Evolutionary conservation across 2,113 vertebrate genomes (phyloP).

Genomic region (Eonycteris spelaea): DNA sequence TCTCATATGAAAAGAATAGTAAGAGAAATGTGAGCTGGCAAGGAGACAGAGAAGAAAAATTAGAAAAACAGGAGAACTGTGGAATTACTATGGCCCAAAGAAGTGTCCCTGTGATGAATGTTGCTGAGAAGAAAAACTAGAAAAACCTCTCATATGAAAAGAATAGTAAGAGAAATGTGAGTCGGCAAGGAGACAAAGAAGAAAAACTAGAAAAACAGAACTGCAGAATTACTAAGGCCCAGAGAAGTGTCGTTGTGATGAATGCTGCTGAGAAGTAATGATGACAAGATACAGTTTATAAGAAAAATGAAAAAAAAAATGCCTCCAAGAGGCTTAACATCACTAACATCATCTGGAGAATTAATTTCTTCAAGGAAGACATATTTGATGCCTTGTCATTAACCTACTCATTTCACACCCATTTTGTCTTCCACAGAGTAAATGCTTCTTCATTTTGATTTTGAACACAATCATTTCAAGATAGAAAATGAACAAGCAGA

Average conservation of each 20-base stretch:
- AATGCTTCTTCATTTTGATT: slow-evolving; percentile 36
- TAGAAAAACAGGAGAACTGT: not conserved
- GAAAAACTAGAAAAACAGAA: not conserved
- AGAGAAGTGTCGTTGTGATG: not conserved
- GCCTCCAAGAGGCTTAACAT: slow-evolving; percentile 23
- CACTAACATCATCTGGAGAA: slow-evolving; percentile 8
- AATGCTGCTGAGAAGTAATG: not conserved
- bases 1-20: not conserved
- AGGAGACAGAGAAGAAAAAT: not conserved
- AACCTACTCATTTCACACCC: not conserved
- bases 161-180: not conserved
- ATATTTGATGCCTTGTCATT: slow-evolving; percentile 30
- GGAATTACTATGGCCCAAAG: not conserved
- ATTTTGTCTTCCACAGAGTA: slow-evolving; percentile 4
- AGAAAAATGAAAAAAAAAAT: slow-evolving; percentile 52
- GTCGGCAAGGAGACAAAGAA: not conserved
- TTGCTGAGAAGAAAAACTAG: not conserved
- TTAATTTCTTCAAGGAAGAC: slow-evolving; percentile 48
- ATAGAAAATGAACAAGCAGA: not conserved
- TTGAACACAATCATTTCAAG: slow-evolving; percentile 24
- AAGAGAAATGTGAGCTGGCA: not conserved
- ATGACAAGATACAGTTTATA: not conserved
- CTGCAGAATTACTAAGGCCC: not conserved
- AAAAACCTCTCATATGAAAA: not conserved
- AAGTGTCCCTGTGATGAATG: not conserved